Evolutionary conservation across 2,797 vertebrate genomes (phyloP), one percentile per base, ranked within the genome.

Genomic region (Gymnodraco acuticeps): DNA sequence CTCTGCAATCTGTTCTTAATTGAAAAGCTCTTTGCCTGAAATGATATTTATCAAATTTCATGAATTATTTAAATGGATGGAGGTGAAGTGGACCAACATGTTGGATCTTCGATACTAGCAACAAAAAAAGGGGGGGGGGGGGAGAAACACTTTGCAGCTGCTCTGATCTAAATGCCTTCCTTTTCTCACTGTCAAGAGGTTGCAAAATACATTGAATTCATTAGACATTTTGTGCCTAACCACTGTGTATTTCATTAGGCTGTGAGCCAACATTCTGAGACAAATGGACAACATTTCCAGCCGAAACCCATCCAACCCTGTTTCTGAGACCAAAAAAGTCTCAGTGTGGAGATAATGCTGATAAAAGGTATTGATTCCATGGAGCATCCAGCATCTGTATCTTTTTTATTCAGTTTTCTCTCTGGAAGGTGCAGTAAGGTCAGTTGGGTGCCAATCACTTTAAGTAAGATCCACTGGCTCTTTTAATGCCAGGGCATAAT

Each of bases 41-140:
- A 93, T 86, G 81, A 87, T 90, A 38, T 91, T 84, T 74, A 75
- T 70, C 54, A 76, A 80, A 88, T 85, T 67, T 85, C 75, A 88
- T 92, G 87, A 93, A 93, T 93, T 91, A 94, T 92, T 93, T 83
- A 93, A 91, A 89, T 77, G 78, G 81, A 83, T 76, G 73, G 56
- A 70, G 78, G 48, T 73, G 86, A 87, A 88, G 64, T 81, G 80
- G 84, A 83, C 74, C 80, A 83, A 81, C 81, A 78, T 77, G 83
- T 86, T 42, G 14, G 83, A 84, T 87, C 78, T 81, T 82, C 88
- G 81, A 89, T 87, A 76, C 70, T 42, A 27, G 71, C 42, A 31
- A 20, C 54, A 51, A 20, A 42, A 63, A 43, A 41, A 13, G 31
- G n/a, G 10, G 54, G 0, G 43, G 59, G 11, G 59, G 7, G 48